Conservation (phyloP, 2,113 vertebrate species). For the Geococcyx californianus region DNA sequence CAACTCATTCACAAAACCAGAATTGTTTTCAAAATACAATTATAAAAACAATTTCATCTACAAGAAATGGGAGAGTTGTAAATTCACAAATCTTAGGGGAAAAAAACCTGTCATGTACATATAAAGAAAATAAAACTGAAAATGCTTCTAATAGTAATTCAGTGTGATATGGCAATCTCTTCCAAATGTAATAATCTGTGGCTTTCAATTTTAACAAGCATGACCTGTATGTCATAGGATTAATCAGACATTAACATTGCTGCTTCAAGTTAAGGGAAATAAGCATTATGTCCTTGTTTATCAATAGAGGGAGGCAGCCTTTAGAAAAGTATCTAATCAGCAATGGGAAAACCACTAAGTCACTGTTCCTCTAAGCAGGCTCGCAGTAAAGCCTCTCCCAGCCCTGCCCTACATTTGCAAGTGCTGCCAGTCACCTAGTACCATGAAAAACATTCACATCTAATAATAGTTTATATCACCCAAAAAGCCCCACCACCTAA, state of each 20-base stretch:
- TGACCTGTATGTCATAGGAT: constrained; percentile 26
- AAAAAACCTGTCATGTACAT: background rate
- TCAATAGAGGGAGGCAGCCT: background rate
- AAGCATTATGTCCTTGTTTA: background rate
- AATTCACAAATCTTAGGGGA: background rate
- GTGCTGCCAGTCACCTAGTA: background rate
- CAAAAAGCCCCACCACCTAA: background rate
- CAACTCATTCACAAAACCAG: constrained; percentile 32
- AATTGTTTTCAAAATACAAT: constrained; percentile 1
- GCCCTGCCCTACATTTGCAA: background rate
- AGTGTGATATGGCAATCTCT: background rate
- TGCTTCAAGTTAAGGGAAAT: constrained; percentile 20
- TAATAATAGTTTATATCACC: background rate
- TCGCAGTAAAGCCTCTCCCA: background rate
- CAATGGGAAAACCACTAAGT: background rate
- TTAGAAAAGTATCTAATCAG: background rate
- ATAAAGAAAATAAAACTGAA: constrained; percentile 21
- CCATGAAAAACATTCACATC: background rate
- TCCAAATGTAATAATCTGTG: constrained; percentile 13
- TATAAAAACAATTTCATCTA: background rate
- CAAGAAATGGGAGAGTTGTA: background rate
- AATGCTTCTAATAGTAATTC: background rate
- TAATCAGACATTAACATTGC: constrained; percentile 53
- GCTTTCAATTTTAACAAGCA: constrained; percentile 48
- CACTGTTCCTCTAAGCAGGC: background rate